Base-by-base conservation (phyloP, 2,113 vertebrate species). In the Vulpes ferrilata region DNA sequence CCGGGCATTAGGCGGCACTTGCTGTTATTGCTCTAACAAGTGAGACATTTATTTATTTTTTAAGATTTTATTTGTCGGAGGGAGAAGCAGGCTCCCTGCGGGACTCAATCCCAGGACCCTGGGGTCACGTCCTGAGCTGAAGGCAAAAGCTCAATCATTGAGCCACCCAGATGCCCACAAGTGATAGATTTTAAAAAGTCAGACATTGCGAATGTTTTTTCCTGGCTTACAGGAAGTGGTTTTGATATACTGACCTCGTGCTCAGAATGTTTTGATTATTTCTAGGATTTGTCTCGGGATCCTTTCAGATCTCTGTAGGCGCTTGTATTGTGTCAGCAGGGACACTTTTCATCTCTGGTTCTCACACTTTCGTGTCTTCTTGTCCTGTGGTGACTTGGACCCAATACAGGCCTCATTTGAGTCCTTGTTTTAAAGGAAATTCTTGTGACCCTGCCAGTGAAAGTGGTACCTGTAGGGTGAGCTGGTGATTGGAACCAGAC, bases 301-400 rank as follows among this genome's bases (percentile, higher is more conserved):
- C 10, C 17, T 48, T 69, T 22, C n/a, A 10, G 11, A 64, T 23
- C 35, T 59, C 32, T 60, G 0, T 13, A 20, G 55, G 57, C 0
- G 0, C 12, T 20, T 8, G n/a, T 20, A 51, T 16, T 11, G 2
- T 30, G 0, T 19, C 15, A 55, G 16, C 32, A 22, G 15, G 4
- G 23, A 48, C 8, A 0, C 15, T 19, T n/a, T 62, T 82, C n/a
- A 23, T 51, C 53, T n/a, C 57, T 69, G 74, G 13, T 67, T 35
- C 19, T 74, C 10, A 10, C 0, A 51, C 10, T 67, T 64, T 22
- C 22, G 0, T 81, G 23, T 59, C 19, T 71, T 20, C 55, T 16
- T 13, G 7, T 64, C 55, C 38, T 25, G 48, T 51, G 3, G 15
- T 88, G 74, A 48, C 43, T 23, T 16, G 57, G 82, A 64, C 23